These are phyloP conservation scores for Falcaria lacertinaria DNA, from an alignment of 2,888 invertebrate species.

Conservation along the genomic window DNA sequence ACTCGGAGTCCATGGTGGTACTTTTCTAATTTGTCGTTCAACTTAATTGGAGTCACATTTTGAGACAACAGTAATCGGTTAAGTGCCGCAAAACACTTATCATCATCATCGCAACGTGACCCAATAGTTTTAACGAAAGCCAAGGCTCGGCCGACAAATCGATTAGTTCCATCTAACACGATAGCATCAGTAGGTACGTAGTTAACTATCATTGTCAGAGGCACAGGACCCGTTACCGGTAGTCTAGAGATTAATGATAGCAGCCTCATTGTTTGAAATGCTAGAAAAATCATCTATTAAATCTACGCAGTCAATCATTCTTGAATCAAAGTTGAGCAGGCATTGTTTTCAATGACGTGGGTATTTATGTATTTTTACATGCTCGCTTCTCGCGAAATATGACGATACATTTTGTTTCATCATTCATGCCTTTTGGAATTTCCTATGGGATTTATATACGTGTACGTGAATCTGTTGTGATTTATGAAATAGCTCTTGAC, in stretches of 20 bases:
- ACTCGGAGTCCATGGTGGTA: too few relatives aligned
- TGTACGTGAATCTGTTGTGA: neutral
- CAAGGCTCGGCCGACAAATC: slow-evolving; percentile 51
- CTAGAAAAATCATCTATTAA: slow-evolving; percentile 64
- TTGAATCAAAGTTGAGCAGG: slow-evolving; percentile 19
- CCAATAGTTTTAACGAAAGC: slow-evolving; percentile 68
- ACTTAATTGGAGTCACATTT: slow-evolving; percentile 11
- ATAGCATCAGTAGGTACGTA: slow-evolving; percentile 61
- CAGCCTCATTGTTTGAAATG: slow-evolving; percentile 59
- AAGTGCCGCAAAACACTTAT: slow-evolving; percentile 43
- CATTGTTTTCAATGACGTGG: neutral
- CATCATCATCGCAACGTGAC: slow-evolving; percentile 48
- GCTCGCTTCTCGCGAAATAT: neutral
- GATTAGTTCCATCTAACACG: slow-evolving; percentile 63
- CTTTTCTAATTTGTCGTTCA: too few relatives aligned
- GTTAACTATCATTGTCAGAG: slow-evolving; percentile 61
- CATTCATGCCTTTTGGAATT: neutral
- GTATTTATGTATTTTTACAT: neutral
- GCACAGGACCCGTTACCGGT: slow-evolving; percentile 49
- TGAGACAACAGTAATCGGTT: slow-evolving; percentile 32
- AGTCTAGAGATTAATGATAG: slow-evolving; percentile 70
- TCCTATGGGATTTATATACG: slow-evolving; percentile 1
- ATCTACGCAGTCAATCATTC: slow-evolving; percentile 42
- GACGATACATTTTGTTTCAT: slow-evolving; percentile 1
- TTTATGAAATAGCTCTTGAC: neutral